A percentile compares a stretch with the other conserved stretches of the same genome.
phyloP scores from a whole-genome alignment of 2,888 invertebrate species.

The Atethmia centrago region DNA sequence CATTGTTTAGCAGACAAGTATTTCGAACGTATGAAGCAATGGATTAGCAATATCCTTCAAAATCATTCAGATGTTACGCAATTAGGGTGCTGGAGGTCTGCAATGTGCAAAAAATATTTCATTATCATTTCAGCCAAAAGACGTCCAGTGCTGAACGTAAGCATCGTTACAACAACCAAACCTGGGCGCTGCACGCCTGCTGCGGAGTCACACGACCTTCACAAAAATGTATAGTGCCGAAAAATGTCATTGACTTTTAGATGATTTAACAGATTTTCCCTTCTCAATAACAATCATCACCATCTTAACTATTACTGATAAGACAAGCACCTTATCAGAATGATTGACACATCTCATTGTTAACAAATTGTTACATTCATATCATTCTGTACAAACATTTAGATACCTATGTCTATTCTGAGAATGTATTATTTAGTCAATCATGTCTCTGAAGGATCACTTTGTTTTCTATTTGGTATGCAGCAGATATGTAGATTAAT shows the following conservation, averaged over 20 bases:
- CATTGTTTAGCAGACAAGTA: too few relatives aligned
- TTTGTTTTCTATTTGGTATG: constrained; percentile 6
- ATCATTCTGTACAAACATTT: constrained; percentile 44
- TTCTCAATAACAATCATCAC: constrained; percentile 29
- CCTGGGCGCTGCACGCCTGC: not conserved
- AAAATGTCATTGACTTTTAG: constrained; percentile 5
- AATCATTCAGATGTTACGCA: too few relatives aligned
- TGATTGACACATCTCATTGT: constrained; percentile 54
- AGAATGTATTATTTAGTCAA: not conserved
- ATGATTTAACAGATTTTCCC: constrained; percentile 1
- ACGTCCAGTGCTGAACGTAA: not conserved
- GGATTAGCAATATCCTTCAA: too few relatives aligned
- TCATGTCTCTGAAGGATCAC: not conserved
- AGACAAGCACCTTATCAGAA: constrained; percentile 46
- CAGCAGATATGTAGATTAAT: not conserved
- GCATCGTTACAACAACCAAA: not conserved
- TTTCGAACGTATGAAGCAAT: too few relatives aligned
- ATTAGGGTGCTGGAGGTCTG: too few relatives aligned
- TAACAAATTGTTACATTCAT: constrained; percentile 38
- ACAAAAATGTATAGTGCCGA: not conserved
- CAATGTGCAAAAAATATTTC: not conserved
- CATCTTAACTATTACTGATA: constrained; percentile 42
- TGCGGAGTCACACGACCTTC: not conserved
- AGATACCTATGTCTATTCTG: constrained; percentile 23
- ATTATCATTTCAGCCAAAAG: not conserved